Percentiles rank a stretch among this genome's conserved stretches.
Evolutionary conservation across 2,113 vertebrate species (phyloP).

Genomic region (Butorides virescens): DNA sequence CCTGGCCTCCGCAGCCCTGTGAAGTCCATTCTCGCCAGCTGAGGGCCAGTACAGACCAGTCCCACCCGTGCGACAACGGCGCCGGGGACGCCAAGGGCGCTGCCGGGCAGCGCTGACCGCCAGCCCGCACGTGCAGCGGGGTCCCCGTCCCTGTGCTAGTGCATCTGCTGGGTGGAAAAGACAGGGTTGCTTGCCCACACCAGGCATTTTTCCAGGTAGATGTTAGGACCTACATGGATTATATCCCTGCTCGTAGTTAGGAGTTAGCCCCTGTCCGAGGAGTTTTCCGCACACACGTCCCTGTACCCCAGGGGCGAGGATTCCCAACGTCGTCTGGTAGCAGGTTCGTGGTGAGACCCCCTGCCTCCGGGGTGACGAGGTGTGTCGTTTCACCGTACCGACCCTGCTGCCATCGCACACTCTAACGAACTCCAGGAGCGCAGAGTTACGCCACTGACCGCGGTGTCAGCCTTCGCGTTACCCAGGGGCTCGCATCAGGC

Average conservation of each 20-base stretch:
- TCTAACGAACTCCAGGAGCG: constrained; percentile 56
- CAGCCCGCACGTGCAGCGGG: accelerated
- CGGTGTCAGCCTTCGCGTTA: constrained; percentile 58
- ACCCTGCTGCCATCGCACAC: constrained; percentile 37
- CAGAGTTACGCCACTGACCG: constrained; percentile 55
- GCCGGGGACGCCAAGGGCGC: accelerated
- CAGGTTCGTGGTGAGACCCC: background rate
- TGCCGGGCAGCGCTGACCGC: accelerated
- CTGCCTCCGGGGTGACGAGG: background rate
- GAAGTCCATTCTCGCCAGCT: background rate
- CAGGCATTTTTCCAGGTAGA: background rate
- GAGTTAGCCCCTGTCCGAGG: background rate
- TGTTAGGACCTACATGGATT: background rate
- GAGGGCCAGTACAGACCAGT: background rate
- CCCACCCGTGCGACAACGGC: accelerated
- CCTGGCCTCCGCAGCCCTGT: background rate
- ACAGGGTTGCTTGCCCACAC: background rate
- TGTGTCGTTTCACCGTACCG: constrained; percentile 2
- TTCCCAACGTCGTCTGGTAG: background rate
- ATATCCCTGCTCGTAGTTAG: background rate
- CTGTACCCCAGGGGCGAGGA: background rate
- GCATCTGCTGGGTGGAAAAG: background rate
- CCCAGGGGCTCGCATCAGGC: constrained; percentile 49
- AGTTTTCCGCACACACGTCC: background rate
- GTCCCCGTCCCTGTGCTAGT: accelerated